Evolutionary conservation across 1,140 invertebrate genomes (phyloP), one percentile per base, ranked within the genome.

Genomic region (Cecropterus lyciades): DNA sequence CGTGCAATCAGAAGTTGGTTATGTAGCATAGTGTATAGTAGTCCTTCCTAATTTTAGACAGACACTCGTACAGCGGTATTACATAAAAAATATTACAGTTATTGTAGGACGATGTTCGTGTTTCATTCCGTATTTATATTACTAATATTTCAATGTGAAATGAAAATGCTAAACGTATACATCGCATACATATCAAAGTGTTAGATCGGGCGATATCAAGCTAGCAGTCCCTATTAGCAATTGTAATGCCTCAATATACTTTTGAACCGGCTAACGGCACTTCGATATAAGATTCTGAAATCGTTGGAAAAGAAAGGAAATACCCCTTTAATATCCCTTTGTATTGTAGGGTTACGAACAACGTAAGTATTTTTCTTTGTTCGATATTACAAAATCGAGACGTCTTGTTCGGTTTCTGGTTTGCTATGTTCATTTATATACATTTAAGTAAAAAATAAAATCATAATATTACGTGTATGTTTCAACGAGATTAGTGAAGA

Each of bases 171-270:
- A 60, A 24, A 24, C 20, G 20, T 24, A 60, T 48, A 33, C 45
- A 48, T 24, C 45, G 57, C 30, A 24, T 60, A 60, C 57, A 60
- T 60, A 60, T 60, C 57, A 60, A 60, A 60, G 57, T 48, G 57
- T 48, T 17, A 16, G 27, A 48, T 53, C 27, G 10, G 10, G 43
- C 57, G 45, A 33, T 60, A 60, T 48, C 27, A 45, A n/a, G 43
- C 30, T 37, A 48, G 27, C 15, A 46, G 15, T 33, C 9, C 16
- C 14, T 49, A 48, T 60, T 60, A 48, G 27, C 45, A 60, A 60
- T 46, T 60, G 46, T 60, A 60, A 60, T 60, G 15, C 43, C 56
- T 15, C 43, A 60, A 60, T 48, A 60, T 48, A 43, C 27, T 60
- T 60, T 48, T 33, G 42, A 60, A 60, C 46, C 13, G 45, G 15